Conservation (phyloP, 2,888 invertebrate genomes). For the Emmelina monodactyla region DNA sequence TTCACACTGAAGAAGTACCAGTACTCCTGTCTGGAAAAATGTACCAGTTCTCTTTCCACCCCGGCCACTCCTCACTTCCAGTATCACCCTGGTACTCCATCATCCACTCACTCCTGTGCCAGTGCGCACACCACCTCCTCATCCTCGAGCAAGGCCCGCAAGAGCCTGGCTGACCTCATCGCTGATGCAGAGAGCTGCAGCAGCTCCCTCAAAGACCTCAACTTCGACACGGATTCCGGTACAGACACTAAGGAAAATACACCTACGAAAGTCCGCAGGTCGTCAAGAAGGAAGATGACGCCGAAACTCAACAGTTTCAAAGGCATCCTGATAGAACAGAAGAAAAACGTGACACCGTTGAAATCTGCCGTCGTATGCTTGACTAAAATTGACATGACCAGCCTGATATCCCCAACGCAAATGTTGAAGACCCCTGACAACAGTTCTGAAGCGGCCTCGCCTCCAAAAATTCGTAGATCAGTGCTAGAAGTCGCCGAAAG, state of each 20-base stretch:
- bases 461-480: conserved; percentile 44
- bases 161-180: conserved; percentile 50
- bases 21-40: conserved; percentile 37
- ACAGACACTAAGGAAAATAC: conserved; percentile 58
- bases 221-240: conserved; percentile 54
- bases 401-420: conserved; percentile 39
- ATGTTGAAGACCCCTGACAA: conserved; percentile 55
- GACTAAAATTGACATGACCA: conserved; percentile 44
- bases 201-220: conserved; percentile 57
- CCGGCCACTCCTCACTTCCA: conserved; percentile 49
- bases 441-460: conserved; percentile 33
- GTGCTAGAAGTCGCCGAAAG: conserved; percentile 44
- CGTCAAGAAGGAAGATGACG: conserved; percentile 32
- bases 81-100: conserved; percentile 48
- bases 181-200: conserved; percentile 61
- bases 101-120: conserved; percentile 49
- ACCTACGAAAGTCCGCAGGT: conserved; percentile 34
- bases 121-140: conserved; percentile 49
- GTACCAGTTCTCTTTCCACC: conserved; percentile 39
- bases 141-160: conserved; percentile 49
- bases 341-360: conserved; percentile 36
- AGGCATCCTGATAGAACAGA: conserved; percentile 45
- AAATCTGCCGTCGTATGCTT: conserved; percentile 35
- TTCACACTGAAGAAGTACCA: conserved; percentile 56
- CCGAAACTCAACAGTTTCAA: conserved; percentile 50